Conservation (phyloP, 2,113 vertebrate genomes). For the Aptenodytes patagonicus region DNA sequence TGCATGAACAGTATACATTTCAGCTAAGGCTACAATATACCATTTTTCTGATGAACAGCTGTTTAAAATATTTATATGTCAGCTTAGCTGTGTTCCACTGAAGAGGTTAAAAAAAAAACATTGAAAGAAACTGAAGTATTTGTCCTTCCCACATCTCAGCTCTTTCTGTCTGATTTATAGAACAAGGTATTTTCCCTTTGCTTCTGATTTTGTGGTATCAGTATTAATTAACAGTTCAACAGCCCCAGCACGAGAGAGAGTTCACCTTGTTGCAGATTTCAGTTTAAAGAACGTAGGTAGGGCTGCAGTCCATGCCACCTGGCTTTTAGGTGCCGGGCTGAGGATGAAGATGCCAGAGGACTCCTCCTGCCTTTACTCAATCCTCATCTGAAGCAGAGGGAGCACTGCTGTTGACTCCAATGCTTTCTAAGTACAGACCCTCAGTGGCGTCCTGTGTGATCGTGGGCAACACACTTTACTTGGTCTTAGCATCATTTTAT, state of each 20-base stretch:
- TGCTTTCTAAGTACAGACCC: not conserved
- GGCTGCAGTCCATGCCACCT: not conserved
- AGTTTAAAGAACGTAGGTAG: not conserved
- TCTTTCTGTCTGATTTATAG: not conserved
- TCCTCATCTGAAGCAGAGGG: not conserved
- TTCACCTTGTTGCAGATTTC: not conserved
- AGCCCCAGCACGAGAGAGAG: not conserved
- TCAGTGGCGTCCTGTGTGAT: not conserved
- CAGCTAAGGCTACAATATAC: not conserved
- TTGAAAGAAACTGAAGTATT: not conserved
- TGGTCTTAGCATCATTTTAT: not conserved
- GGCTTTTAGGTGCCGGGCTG: not conserved
- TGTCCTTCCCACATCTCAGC: not conserved
- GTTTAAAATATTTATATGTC: constrained; percentile 2
- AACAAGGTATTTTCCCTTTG: not conserved
- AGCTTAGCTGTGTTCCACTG: not conserved
- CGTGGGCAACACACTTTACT: not conserved
- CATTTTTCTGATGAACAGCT: not conserved
- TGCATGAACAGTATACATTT: not conserved
- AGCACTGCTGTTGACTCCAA: not conserved
- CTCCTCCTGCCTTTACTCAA: not conserved
- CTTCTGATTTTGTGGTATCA: not conserved
- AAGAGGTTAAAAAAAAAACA: not conserved
- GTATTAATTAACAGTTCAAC: not conserved
- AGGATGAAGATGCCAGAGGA: not conserved